These are phyloP conservation scores for Hemistola chrysoprasaria DNA, from an alignment of 2,888 invertebrate species.

Conservation along the genomic window DNA sequence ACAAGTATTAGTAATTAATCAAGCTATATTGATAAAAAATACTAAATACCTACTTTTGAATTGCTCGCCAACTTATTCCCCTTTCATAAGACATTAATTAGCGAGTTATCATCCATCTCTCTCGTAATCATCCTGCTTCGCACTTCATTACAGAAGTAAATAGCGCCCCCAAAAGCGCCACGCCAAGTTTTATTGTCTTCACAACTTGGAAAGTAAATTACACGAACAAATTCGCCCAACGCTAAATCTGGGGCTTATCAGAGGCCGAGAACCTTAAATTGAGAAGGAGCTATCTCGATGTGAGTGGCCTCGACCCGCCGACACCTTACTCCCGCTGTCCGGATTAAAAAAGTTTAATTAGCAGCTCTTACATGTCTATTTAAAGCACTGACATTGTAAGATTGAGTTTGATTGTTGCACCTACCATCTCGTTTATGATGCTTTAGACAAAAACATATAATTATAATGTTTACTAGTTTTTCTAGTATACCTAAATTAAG, in stretches of 20 bases:
- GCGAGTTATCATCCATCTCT: not conserved
- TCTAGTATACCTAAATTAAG: too few species aligned
- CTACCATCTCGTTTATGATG: not conserved
- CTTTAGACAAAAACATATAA: too few species aligned
- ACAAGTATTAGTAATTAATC: too few species aligned
- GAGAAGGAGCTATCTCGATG: constrained; percentile 72
- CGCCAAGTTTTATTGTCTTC: constrained; percentile 76
- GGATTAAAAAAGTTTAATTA: constrained; percentile 76
- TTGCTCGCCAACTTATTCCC: too few species aligned
- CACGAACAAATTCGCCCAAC: constrained; percentile 76
- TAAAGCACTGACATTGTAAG: constrained; percentile 25
- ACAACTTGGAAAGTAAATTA: constrained; percentile 77
- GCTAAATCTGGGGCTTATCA: constrained; percentile 77
- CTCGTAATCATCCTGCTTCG: constrained; percentile 7
- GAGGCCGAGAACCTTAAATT: constrained; percentile 71
- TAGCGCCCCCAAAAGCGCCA: constrained; percentile 37
- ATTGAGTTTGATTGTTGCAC: constrained; percentile 15
- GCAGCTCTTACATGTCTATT: constrained; percentile 50
- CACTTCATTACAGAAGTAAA: constrained; percentile 19
- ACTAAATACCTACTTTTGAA: too few species aligned
- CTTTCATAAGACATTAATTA: too few species aligned
- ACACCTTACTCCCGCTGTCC: constrained; percentile 57
- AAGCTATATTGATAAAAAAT: too few species aligned
- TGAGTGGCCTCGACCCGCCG: constrained; percentile 61
- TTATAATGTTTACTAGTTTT: too few species aligned